These are phyloP conservation scores for Smittia aterrima DNA, from an alignment of 2,888 invertebrate species.

Conservation along the genomic window DNA sequence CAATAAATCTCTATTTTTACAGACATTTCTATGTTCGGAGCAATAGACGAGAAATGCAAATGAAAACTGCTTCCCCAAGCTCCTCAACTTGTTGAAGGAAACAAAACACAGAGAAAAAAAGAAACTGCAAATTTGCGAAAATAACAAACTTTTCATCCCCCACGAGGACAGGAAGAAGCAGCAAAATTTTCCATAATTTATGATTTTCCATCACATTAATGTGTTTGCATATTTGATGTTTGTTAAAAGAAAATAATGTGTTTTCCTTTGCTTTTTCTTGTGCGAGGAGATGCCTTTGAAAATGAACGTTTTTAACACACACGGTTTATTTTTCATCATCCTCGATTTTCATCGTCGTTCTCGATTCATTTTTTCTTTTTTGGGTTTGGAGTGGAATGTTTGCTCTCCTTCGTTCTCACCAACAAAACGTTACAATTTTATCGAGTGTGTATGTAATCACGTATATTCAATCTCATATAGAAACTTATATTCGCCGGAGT, in stretches of 20 bases:
- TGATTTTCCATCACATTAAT: slow-evolving; percentile 41
- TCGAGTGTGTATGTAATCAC: slow-evolving; percentile 23
- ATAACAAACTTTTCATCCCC: not conserved
- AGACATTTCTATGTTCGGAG: no score
- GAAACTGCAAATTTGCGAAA: slow-evolving; percentile 27
- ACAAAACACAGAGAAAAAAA: not conserved
- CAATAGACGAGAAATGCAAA: no score
- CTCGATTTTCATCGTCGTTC: not conserved
- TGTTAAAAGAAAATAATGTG: slow-evolving; percentile 11
- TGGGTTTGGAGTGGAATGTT: not conserved
- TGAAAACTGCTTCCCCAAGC: no score
- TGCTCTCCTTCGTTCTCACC: not conserved
- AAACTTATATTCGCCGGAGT: slow-evolving; percentile 2
- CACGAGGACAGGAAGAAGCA: slow-evolving; percentile 20
- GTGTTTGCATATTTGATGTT: slow-evolving; percentile 39
- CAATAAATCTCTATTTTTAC: no score
- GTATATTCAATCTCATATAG: slow-evolving; percentile 12
- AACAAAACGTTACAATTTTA: not conserved
- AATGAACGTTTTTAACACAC: slow-evolving; percentile 27
- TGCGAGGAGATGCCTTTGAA: not conserved
- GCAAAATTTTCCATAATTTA: slow-evolving; percentile 32
- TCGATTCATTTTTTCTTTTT: no score
- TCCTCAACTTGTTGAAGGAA: no score
- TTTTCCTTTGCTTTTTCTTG: not conserved
- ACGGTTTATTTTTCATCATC: slow-evolving; percentile 21